Evolutionary conservation across 2,888 invertebrate species (phyloP), one percentile per base, ranked within the genome.

Genomic region (Pinctada fucata): DNA sequence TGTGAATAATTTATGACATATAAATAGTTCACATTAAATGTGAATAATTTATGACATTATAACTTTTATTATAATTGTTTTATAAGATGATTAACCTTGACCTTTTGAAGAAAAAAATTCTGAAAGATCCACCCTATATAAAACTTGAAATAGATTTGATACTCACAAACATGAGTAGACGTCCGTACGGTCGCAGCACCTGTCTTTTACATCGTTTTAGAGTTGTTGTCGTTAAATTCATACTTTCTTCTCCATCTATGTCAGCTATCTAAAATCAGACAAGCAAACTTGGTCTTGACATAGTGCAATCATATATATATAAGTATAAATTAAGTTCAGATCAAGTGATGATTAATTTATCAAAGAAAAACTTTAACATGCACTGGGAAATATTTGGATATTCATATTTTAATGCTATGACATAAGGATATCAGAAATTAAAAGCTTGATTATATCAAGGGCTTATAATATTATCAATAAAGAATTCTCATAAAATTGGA

Each of bases 141-240:
- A 31, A 31, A 31, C 31, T 31, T 31, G 31, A 31, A 31, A 31
- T 31, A 31, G 31, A 31, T 31, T 31, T 31, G 31, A 31, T 31
- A 31, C 91, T 87, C 84, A 91, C 91, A 84, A 91, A 87, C 79
- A 87, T 87, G 3, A 92, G 87, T 4, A 91, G 86, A 70, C 83
- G 84, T 85, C 88, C 88, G 81, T 91, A 92, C 4, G 91, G 91
- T 16, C 88, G 83, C 3, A 92, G 75, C 1, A 91, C 88, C 72
- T 88, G 86, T 50, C 84, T 81, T 75, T 91, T 90, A 80, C 92
- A 92, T 72, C 85, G 82, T 52, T 87, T 84, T 47, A 92, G 83
- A 52, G 90, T 88, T 13, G 88, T 87, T 3, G 91, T 90, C 0
- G 91, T 91, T 49, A 90, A 83, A 72, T 92, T 90, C 72, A 88